Evolutionary conservation across 2,888 invertebrate species (phyloP).

Genomic region (Pharmacophagus antenor): DNA sequence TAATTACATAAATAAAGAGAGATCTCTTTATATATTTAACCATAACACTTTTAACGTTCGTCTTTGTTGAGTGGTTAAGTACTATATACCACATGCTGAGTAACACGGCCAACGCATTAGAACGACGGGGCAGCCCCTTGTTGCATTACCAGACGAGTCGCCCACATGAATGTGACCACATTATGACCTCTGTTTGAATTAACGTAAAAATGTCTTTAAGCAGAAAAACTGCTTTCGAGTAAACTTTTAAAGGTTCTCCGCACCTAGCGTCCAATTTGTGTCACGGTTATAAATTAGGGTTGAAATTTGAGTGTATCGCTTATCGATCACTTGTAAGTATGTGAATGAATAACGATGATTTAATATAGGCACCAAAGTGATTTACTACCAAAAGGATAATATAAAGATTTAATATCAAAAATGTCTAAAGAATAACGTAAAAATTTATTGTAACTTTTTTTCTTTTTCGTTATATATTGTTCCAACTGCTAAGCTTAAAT

Average conservation of each 20-base stretch:
- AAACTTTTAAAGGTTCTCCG: conserved; percentile 17
- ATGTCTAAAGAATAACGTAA: too few relatives aligned
- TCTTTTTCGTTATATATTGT: too few relatives aligned
- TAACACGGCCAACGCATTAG: conserved; percentile 61
- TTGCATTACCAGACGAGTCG: conserved; percentile 50
- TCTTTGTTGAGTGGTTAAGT: conserved; percentile 65
- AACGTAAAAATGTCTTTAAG: conserved; percentile 20
- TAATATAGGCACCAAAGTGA: conserved; percentile 1
- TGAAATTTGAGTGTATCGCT: conserved; percentile 19
- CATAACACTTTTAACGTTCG: conserved; percentile 58
- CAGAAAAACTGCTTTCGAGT: conserved; percentile 8
- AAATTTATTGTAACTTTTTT: too few relatives aligned
- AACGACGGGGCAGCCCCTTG: conserved; percentile 50
- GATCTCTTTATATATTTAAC: conserved; percentile 35
- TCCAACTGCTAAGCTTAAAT: too few relatives aligned
- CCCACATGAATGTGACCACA: conserved; percentile 30
- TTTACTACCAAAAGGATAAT: conserved; percentile 22
- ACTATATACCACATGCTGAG: conserved; percentile 61
- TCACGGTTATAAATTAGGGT: conserved; percentile 29
- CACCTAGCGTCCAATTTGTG: conserved; percentile 23
- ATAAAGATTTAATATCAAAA: too few relatives aligned
- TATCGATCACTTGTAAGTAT: conserved; percentile 30
- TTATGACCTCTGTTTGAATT: conserved; percentile 27
- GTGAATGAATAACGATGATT: conserved; percentile 31
- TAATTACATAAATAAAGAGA: conserved; percentile 28